Evolutionary conservation across 1,140 invertebrate species (phyloP).

Genomic region (Phocides pigmalion): DNA sequence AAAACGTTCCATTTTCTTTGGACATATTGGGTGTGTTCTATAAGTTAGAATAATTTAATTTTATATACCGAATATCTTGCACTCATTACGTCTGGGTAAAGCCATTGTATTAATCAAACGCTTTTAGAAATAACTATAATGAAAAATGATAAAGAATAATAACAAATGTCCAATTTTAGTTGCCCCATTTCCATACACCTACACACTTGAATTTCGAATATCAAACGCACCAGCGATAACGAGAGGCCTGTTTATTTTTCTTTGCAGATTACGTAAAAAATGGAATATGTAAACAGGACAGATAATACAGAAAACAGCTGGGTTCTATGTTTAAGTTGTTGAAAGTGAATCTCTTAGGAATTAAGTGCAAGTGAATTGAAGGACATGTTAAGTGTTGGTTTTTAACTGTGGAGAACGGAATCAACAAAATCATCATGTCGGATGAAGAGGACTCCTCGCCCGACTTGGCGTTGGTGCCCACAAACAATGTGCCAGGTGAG

Average conservation of each 20-base stretch:
- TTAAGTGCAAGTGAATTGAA: constrained; percentile 55
- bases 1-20: constrained; percentile 64
- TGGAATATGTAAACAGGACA: constrained; percentile 50
- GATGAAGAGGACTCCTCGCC: constrained; percentile 77
- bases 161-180: constrained; percentile 16
- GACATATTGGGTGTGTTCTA: constrained; percentile 32
- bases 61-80: constrained; percentile 1
- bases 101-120: constrained; percentile 5
- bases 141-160: background rate
- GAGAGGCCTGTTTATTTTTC: constrained; percentile 18
- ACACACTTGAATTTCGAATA: constrained; percentile 33
- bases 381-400: constrained; percentile 53
- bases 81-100: background rate
- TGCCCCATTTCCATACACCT: constrained; percentile 43
- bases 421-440: constrained; percentile 57
- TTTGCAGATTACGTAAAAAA: constrained; percentile 52
- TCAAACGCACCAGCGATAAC: constrained; percentile 7
- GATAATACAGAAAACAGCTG: constrained; percentile 47
- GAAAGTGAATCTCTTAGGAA: constrained; percentile 55
- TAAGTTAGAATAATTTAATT: constrained; percentile 18
- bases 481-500: constrained; percentile 72
- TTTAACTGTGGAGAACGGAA: constrained; percentile 46
- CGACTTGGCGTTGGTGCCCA: constrained; percentile 66
- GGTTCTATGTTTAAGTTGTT: constrained; percentile 51
- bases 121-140: constrained; percentile 11